Percentiles rank a stretch among this genome's conserved stretches.
Conservation (phyloP, 2,888 invertebrate genomes). For the Chamaedrilus cognettii region DNA sequence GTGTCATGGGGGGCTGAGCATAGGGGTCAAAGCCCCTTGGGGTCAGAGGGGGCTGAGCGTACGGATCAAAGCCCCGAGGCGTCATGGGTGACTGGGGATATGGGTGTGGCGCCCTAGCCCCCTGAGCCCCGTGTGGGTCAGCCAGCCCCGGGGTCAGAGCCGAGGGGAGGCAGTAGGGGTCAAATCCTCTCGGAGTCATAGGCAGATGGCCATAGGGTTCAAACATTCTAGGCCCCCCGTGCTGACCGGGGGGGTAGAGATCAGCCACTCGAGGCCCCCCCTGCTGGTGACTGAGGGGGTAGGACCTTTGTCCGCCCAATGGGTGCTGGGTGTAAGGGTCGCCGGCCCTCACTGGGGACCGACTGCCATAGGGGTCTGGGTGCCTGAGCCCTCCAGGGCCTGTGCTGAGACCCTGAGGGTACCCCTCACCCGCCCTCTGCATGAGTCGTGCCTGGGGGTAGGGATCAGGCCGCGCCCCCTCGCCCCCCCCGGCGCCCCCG, state of each 20-base stretch:
- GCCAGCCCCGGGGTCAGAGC: too few relatives aligned
- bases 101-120: conserved; percentile 22
- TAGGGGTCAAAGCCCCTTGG: conserved; percentile 9
- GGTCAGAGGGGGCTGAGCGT: conserved; percentile 1
- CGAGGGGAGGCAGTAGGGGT: too few relatives aligned
- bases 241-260: too few relatives aligned
- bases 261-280: too few relatives aligned
- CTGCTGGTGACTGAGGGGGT: too few relatives aligned
- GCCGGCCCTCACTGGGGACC: neutral
- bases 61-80: conserved; percentile 2
- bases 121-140: too few relatives aligned
- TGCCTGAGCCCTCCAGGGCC: conserved; percentile 1
- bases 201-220: conserved; percentile 27
- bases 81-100: conserved; percentile 16
- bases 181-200: conserved; percentile 25
- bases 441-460: neutral
- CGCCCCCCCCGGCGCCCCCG: too few relatives aligned
- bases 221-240: too few relatives aligned
- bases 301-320: too few relatives aligned
- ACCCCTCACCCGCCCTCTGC: conserved; percentile 2
- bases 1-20: conserved; percentile 21
- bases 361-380: neutral
- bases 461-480: too few relatives aligned
- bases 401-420: neutral
- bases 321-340: conserved; percentile 20